Base-by-base conservation (phyloP, 2,113 vertebrate species). In the Guaruba guarouba region DNA sequence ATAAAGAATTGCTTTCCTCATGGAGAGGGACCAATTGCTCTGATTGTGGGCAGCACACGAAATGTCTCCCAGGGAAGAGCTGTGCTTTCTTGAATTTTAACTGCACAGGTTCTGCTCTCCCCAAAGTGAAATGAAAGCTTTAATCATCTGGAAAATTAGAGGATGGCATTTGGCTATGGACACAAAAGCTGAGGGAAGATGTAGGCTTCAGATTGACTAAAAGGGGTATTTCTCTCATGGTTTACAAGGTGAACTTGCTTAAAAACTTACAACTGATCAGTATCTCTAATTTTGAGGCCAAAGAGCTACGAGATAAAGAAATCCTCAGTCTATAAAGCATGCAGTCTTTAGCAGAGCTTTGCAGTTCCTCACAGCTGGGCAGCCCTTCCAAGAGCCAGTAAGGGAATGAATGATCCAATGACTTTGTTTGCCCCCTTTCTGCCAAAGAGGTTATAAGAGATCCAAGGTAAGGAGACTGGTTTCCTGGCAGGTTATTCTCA, bases 1-100 rank as follows among this genome's bases (percentile, higher is more conserved):
- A 79, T 69, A 69, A 92, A 86, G 86, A 87, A 91, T 91, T 79
- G 52, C 92, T 94, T 75, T 94, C 39, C 52, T 92, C 62, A 41
- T 88, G 77, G 51, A 84, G 86, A 92, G 1, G 29, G 66, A 82
- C 83, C 24, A 3, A 79, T 92, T 84, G 89, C 70, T 86, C 68
- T 89, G 77, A 71, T 61, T 93, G 82, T 49, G 80, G 90, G 85
- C 87, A 94, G 93, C 64, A 44, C 59, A 54, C 1, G 6, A 49
- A 78, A 73, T 13, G 7, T 41, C 37, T 92, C 41, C 69, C 4
- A 5, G 22, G 85, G 52, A 84, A 82, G 9, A 83, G 44, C 28
- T 86, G 57, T 0, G 5, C 35, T 89, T 83, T 52, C 82, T 52
- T 68, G 57, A 41, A 57, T 92, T 84, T 78, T 49, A 88, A 57